Conservation (phyloP, 2,797 vertebrate species). For the Sylvilagus floridanus region DNA sequence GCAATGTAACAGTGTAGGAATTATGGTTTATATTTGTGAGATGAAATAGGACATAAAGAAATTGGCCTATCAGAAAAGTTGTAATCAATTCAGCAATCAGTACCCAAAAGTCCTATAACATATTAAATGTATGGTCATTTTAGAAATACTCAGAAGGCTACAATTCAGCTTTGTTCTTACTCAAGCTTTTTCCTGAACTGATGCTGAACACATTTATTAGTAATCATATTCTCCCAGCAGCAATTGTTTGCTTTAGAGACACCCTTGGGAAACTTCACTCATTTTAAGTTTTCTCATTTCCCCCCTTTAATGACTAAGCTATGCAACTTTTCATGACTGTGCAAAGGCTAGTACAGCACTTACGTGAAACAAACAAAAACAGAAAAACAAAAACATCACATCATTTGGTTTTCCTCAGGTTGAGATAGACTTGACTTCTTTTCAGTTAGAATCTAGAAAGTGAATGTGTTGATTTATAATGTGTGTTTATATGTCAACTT, state of each 20-base stretch:
- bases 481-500: neutral
- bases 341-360: neutral
- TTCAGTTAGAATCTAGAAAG: neutral
- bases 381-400: neutral
- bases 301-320: conserved; percentile 4
- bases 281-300: conserved; percentile 37
- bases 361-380: conserved; percentile 23
- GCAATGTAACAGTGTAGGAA: conserved; percentile 58
- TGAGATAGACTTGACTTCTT: neutral
- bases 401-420: neutral
- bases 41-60: conserved; percentile 72
- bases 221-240: conserved; percentile 57
- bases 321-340: neutral
- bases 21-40: conserved; percentile 71
- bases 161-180: conserved; percentile 54
- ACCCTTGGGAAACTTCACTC: conserved; percentile 26
- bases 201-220: conserved; percentile 42
- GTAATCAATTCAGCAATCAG: conserved; percentile 66
- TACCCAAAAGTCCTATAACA: conserved; percentile 62
- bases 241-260: conserved; percentile 43
- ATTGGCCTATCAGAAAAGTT: conserved; percentile 59
- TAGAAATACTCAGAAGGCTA: conserved; percentile 57
- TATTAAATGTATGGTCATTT: conserved; percentile 68
- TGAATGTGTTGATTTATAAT: neutral
- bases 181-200: conserved; percentile 35